These are phyloP conservation scores for Mobula birostris DNA, from an alignment of 2,113 vertebrate species.

Conservation along the genomic window DNA sequence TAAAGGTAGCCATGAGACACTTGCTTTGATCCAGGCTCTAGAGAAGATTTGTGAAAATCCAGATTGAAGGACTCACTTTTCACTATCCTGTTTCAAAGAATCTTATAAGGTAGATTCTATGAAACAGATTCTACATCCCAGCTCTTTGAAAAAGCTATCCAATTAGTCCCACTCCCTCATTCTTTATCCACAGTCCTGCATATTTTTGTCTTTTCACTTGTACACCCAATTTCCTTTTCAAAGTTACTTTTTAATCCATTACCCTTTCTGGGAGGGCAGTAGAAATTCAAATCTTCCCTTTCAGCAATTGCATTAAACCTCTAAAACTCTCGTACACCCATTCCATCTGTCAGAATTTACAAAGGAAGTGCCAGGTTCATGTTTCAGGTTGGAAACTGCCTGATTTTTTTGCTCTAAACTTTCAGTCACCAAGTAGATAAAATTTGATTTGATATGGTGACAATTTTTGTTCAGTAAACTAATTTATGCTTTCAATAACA, in stretches of 20 bases:
- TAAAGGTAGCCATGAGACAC: not conserved
- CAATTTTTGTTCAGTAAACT: not conserved
- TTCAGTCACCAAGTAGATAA: not conserved
- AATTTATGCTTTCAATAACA: not conserved
- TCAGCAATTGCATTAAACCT: not conserved
- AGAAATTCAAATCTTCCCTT: not conserved
- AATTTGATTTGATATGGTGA: not conserved
- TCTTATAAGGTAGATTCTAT: not conserved
- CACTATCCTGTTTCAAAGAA: not conserved
- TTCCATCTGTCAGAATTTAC: too few relatives aligned
- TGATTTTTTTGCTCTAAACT: not conserved
- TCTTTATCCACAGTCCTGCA: not conserved
- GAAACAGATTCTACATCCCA: not conserved
- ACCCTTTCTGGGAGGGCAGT: not conserved
- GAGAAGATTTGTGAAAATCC: not conserved
- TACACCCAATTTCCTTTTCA: not conserved
- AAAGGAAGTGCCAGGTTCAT: not conserved
- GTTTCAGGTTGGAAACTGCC: not conserved
- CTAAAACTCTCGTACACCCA: not conserved
- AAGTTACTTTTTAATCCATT: not conserved
- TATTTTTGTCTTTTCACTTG: not conserved
- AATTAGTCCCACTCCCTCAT: not conserved
- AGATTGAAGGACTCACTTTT: not conserved
- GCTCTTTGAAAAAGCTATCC: not conserved
- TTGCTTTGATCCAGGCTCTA: not conserved